These are phyloP conservation scores for Hypotaenidia philippensis DNA, from an alignment of 2,797 vertebrate species.

Conservation along the genomic window DNA sequence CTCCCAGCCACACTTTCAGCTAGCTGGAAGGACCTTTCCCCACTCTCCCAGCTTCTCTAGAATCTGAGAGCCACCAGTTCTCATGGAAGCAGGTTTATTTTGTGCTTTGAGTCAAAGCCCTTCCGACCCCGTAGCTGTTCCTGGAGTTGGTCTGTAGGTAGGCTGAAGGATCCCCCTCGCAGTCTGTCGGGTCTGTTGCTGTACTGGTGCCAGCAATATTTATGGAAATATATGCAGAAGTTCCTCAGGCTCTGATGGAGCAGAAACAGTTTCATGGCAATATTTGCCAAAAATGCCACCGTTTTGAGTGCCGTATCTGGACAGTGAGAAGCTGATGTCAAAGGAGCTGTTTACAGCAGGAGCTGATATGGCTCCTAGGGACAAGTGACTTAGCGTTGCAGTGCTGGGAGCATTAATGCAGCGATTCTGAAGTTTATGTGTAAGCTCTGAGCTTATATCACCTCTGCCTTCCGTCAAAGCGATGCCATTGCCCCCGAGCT, in stretches of 20 bases:
- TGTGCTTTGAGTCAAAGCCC: background rate
- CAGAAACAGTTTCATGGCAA: slow-evolving; percentile 49
- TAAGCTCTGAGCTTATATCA: background rate
- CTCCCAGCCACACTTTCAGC: rapidly evolving
- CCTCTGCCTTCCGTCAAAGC: background rate
- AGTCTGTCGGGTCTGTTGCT: background rate
- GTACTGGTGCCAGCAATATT: background rate
- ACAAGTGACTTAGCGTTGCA: background rate
- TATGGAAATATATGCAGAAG: slow-evolving; percentile 64
- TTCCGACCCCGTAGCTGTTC: background rate
- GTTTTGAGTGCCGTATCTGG: background rate
- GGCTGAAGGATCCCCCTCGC: slow-evolving; percentile 27
- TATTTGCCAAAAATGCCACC: slow-evolving; percentile 32
- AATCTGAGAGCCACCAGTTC: background rate
- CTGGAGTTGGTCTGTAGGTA: background rate
- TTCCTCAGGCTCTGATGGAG: slow-evolving; percentile 58
- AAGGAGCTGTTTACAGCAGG: background rate
- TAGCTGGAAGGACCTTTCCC: background rate
- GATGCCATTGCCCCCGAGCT: background rate
- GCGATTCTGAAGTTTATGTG: background rate
- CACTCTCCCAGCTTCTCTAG: background rate
- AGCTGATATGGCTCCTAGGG: slow-evolving; percentile 39
- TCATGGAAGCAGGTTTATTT: rapidly evolving
- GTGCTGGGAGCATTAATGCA: slow-evolving; percentile 15
- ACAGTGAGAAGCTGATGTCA: slow-evolving; percentile 49